phyloP scores from a whole-genome alignment of 2,113 vertebrate genomes.

The Cairina moschata region DNA sequence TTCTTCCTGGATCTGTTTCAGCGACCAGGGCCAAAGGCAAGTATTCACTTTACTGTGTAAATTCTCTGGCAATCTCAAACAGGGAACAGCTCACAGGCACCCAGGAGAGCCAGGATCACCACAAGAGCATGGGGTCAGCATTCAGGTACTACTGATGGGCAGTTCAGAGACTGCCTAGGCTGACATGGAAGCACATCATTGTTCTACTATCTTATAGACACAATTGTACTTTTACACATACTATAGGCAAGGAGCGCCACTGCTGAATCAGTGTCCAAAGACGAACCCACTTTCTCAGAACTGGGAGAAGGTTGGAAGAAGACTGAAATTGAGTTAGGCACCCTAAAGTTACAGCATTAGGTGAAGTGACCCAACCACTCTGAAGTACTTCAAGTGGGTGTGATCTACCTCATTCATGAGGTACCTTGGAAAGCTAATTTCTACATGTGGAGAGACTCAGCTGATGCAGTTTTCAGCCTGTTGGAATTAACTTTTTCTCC shows the following conservation, averaged over 20 bases:
- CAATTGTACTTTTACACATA: fast-evolving
- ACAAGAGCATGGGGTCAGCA: not conserved
- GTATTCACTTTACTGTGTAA: not conserved
- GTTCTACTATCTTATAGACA: not conserved
- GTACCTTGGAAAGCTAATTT: not conserved
- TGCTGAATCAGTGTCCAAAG: not conserved
- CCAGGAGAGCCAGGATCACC: not conserved
- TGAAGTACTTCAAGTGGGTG: fast-evolving
- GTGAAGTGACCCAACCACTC: not conserved
- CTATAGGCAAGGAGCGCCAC: fast-evolving
- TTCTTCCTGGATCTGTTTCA: not conserved
- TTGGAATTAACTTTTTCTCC: not conserved
- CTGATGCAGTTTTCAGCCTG: not conserved
- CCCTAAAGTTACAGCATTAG: not conserved
- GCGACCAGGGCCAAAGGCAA: not conserved
- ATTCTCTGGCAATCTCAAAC: not conserved
- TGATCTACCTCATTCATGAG: not conserved
- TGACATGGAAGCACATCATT: not conserved
- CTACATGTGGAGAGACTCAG: fast-evolving
- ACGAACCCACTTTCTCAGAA: not conserved
- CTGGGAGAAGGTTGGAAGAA: no score
- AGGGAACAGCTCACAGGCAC: not conserved
- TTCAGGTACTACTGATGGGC: fast-evolving
- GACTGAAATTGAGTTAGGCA: fast-evolving
- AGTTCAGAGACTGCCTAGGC: not conserved